These are phyloP conservation scores for Bellardia bayeri DNA, from an alignment of 2,888 invertebrate genomes.

Conservation along the genomic window DNA sequence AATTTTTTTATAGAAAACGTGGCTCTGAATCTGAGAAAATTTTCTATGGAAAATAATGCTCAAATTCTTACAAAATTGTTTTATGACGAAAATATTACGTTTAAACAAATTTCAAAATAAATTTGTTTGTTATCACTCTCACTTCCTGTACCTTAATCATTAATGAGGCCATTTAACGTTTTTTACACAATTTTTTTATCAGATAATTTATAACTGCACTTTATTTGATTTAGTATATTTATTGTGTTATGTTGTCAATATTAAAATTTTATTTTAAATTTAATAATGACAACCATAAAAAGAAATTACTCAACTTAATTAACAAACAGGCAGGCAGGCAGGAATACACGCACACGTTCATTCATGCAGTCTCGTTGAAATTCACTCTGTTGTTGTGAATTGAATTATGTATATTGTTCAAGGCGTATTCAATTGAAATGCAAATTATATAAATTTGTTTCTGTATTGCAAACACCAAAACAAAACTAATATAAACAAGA, in stretches of 20 bases:
- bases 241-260: slow-evolving; percentile 16
- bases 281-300: slow-evolving; percentile 51
- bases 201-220: background rate
- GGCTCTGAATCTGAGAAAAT: too few species aligned
- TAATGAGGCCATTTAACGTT: background rate
- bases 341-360: slow-evolving; percentile 15
- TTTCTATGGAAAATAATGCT: too few species aligned
- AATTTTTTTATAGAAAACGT: too few species aligned
- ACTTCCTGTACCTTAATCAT: background rate
- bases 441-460: slow-evolving; percentile 11
- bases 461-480: slow-evolving; percentile 3
- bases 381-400: slow-evolving; percentile 3
- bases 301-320: slow-evolving; percentile 49
- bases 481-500: background rate
- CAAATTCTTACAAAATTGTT: too few species aligned
- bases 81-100: too few species aligned
- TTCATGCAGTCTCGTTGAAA: slow-evolving; percentile 18
- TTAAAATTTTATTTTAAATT: slow-evolving; percentile 24
- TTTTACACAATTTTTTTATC: slow-evolving; percentile 1
- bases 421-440: slow-evolving; percentile 40
- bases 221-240: background rate
- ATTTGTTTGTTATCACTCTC: too few species aligned
- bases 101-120: too few species aligned
- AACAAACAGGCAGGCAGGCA: background rate
- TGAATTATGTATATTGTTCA: slow-evolving; percentile 9